phyloP scores from a whole-genome alignment of 2,113 vertebrate species.

The Motacilla tschutschensis region DNA sequence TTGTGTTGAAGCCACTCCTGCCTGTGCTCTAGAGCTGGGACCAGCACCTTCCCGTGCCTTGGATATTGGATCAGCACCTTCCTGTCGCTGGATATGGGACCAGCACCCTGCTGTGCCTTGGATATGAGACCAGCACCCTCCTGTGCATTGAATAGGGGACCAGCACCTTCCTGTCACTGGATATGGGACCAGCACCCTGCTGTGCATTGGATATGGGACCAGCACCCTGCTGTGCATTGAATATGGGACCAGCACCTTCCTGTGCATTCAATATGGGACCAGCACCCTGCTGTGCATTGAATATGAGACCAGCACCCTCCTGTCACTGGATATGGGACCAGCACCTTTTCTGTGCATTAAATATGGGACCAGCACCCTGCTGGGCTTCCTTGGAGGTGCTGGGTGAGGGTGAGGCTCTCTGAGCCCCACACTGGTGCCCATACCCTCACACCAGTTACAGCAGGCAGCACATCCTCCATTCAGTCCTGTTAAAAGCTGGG shows the following conservation, averaged over 20 bases:
- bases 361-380: not conserved
- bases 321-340: not conserved
- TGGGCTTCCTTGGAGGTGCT: not conserved
- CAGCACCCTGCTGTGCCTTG: accelerated
- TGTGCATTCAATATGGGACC: not conserved
- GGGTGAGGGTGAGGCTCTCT: not conserved
- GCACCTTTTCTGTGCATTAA: not conserved
- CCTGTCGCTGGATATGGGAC: not conserved
- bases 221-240: not conserved
- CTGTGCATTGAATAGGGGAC: accelerated
- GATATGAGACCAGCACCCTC: not conserved
- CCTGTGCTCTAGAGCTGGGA: not conserved
- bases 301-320: not conserved
- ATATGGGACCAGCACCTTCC: not conserved
- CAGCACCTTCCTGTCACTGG: not conserved
- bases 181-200: too few relatives aligned
- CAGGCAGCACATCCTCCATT: not conserved
- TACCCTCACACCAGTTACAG: not conserved
- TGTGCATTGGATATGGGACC: not conserved
- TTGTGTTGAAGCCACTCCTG: not conserved
- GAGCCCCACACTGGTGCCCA: accelerated
- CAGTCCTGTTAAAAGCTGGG: not conserved
- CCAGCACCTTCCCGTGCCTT: not conserved
- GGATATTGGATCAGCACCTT: accelerated
- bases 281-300: accelerated